Base-by-base conservation (phyloP, 1,140 invertebrate genomes). In the Drosophila nigromelanica region DNA sequence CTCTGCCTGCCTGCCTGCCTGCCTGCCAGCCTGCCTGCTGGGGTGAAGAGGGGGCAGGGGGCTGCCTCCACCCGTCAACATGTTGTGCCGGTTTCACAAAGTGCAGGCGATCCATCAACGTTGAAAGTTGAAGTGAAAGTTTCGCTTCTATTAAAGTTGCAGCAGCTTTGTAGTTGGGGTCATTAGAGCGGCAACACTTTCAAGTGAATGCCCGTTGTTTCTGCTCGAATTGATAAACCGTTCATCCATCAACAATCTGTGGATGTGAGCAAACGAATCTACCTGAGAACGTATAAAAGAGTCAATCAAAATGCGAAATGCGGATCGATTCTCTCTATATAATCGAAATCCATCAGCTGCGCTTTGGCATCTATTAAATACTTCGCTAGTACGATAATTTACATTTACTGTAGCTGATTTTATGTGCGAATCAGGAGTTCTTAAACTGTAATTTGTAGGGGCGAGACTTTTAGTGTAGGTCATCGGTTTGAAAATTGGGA, bases 71-170 rank as follows among this genome's bases (percentile, higher is more conserved):
- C 50, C 64, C 61, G 78, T 87, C 81, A 82, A 82, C 81, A 87
- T 86, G 75, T 86, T 86, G 78, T 76, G 64, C 64, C 48, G 71
- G 51, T 66, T 52, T 71, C 69, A 87, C 81, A 87, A 86, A 86
- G 82, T 86, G 82, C 81, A 61, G 66, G 66, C 82, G 75, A 86
- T 86, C 76, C 81, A 86, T 86, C 81, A 86, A 87, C 82, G 82
- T 75, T 75, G 42, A 61, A 78, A 76, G 62, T 18, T 62, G 50
- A 15, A 56, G 33, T 12, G 35, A 60, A 68, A 68, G 24, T 68
- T 68, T 59, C 37, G 5, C n/a, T 35, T 39, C 63, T 27, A 40
- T 37, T 35, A 14, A 33, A 52, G 39, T 67, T 59, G 47, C 48
- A 59, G 39, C 55, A 56, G 47, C 39, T 54, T 35, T 37, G 40